Conservation (phyloP, 2,113 vertebrate species). For the Trematocara marginatum region DNA sequence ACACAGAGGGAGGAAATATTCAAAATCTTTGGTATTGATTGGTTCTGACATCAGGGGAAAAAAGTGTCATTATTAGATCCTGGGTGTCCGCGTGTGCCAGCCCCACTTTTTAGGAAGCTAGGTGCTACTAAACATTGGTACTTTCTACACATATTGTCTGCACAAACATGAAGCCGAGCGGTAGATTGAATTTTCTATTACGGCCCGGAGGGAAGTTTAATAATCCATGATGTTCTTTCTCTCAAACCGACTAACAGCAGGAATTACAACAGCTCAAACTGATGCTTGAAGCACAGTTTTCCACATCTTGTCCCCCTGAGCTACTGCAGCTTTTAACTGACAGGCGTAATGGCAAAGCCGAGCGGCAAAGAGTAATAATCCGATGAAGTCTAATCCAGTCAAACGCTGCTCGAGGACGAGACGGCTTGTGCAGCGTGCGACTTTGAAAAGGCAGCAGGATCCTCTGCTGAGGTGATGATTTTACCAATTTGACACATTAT, state of each 20-base stretch:
- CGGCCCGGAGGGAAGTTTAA: not conserved
- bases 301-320: not conserved
- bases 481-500: not conserved
- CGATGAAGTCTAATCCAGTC: not conserved
- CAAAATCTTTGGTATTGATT: not conserved
- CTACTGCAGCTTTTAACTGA: not conserved
- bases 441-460: not conserved
- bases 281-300: not conserved
- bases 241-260: not conserved
- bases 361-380: not conserved
- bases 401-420: not conserved
- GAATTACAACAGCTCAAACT: not conserved
- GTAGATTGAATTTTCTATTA: not conserved
- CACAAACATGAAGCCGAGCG: not conserved
- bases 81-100: not conserved
- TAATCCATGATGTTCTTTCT: not conserved
- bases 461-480: not conserved
- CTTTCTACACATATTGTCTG: not conserved
- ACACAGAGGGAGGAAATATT: not conserved
- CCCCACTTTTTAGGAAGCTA: not conserved
- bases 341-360: not conserved
- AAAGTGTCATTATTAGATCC: not conserved
- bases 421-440: not conserved
- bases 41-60: rapidly evolving
- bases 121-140: not conserved